Evolutionary conservation across 2,113 vertebrate genomes (phyloP), one percentile per base, ranked within the genome.

Genomic region (Xiphophorus couchianus): DNA sequence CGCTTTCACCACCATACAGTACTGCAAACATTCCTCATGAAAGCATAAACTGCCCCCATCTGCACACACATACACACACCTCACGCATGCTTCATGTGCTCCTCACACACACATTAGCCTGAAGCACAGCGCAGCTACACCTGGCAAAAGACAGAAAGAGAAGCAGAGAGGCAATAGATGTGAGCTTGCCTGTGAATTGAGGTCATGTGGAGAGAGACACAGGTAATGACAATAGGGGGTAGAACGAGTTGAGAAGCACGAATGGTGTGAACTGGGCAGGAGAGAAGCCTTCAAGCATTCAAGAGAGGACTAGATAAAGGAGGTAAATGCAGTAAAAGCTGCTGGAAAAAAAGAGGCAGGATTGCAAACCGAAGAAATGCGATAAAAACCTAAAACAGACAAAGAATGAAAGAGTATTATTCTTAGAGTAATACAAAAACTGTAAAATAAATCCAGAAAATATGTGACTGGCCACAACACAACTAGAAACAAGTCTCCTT

Each of bases 191-290:
- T 84, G 81, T 69, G 84, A 92, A 92, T 92, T 84, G 80, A 91
- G 90, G 86, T 89, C 90, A 90, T 62, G 74, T 74, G 76, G 86
- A 87, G 83, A 84, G 79, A 90, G 81, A 90, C 83, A 88, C 81
- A 79, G 80, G 86, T 85, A 90, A 81, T 86, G 80, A 88, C 85
- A 83, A 84, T 72, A 61, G 79, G 85, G 83, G 82, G 87, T 22
- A 73, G 82, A 87, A 74, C 30, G 19, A 85, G 79, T 84, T 88
- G 84, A 78, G 84, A 81, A 81, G 79, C 69, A 69, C 62, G 61
- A 76, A 84, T 83, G 86, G 82, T 76, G 83, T 66, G 76, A 84
- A 76, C 74, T 10, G 44, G 61, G 60, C 33, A 67, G 31, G 69
- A 81, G 27, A 54, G 42, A 54, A 31, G 63, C 78, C 69, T 76